Conservation (phyloP, 2,888 invertebrate genomes). For the Tenthredo distinguenda region DNA sequence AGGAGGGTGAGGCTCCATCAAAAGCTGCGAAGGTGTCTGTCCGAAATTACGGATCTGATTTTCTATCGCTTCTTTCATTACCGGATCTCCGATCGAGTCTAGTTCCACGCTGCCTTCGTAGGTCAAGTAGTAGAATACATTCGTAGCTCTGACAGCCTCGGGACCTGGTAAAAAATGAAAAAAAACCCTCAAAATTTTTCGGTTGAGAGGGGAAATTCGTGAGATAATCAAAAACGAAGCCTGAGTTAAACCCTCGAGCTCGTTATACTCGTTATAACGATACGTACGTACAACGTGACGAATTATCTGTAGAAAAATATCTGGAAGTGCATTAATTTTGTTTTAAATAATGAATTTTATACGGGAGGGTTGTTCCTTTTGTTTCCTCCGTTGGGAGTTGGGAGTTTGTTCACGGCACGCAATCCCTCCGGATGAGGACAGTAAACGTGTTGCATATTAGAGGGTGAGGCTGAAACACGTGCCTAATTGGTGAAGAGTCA, state of each 20-base stretch:
- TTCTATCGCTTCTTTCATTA: slow-evolving; percentile 96
- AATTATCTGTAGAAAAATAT: background rate
- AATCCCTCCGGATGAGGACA: slow-evolving; percentile 12
- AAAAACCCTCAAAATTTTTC: background rate
- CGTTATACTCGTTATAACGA: background rate
- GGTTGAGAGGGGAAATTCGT: background rate
- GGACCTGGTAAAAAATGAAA: slow-evolving; percentile 83
- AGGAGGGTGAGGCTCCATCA: slow-evolving; percentile 99
- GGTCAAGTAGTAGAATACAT: slow-evolving; percentile 99
- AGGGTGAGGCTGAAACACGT: slow-evolving; percentile 70
- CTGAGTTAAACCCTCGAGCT: background rate
- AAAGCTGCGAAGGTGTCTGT: slow-evolving; percentile 97
- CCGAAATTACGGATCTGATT: slow-evolving; percentile 99
- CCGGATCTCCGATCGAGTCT: slow-evolving; percentile 92
- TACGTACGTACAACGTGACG: background rate
- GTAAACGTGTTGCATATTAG: slow-evolving; percentile 73
- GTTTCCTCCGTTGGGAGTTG: slow-evolving; percentile 10
- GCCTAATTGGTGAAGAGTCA: slow-evolving; percentile 75
- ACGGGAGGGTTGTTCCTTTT: background rate
- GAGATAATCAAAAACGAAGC: background rate
- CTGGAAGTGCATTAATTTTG: background rate
- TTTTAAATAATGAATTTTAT: background rate
- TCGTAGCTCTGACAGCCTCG: slow-evolving; percentile 97
- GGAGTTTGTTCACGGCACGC: background rate
- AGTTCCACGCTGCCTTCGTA: slow-evolving; percentile 99